A percentile compares a stretch with the other conserved stretches of the same genome.
Conservation (phyloP, 2,113 vertebrate genomes). For the Cromileptes altivelis region DNA sequence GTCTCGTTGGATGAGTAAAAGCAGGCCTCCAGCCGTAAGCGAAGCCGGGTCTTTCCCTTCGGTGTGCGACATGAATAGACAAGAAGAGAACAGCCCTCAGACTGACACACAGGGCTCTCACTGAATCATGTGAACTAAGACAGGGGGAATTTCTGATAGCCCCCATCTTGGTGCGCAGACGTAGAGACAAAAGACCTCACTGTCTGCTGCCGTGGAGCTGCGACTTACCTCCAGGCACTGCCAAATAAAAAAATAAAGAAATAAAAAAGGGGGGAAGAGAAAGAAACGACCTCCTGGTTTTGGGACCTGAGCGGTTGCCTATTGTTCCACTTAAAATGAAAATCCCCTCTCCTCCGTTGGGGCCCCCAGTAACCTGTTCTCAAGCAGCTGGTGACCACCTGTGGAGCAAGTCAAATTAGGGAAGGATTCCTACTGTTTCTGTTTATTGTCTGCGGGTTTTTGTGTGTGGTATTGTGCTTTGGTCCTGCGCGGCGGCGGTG, state of each 20-base stretch:
- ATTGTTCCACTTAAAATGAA: slow-evolving; percentile 86
- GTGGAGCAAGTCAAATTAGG: slow-evolving; percentile 97
- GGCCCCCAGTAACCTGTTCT: slow-evolving; percentile 92
- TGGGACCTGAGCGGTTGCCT: slow-evolving; percentile 87
- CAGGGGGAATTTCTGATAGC: slow-evolving; percentile 88
- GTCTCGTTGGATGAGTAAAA: slow-evolving; percentile 76
- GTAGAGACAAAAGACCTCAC: slow-evolving; percentile 92
- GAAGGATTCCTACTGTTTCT: slow-evolving; percentile 92
- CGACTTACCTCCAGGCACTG: slow-evolving; percentile 92
- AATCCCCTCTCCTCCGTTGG: slow-evolving; percentile 60
- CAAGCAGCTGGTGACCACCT: slow-evolving; percentile 95
- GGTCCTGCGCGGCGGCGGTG: slow-evolving; percentile 77
- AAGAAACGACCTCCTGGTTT: slow-evolving; percentile 87
- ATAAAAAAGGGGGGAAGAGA: slow-evolving; percentile 35
- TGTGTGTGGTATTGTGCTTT: slow-evolving; percentile 85
- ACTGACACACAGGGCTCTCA: slow-evolving; percentile 88
- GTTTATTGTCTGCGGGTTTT: slow-evolving; percentile 91
- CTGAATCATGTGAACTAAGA: slow-evolving; percentile 90
- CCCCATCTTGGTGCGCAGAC: slow-evolving; percentile 89
- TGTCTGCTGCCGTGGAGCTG: slow-evolving; percentile 88
- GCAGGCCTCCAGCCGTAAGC: slow-evolving; percentile 71
- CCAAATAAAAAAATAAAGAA: slow-evolving; percentile 79
- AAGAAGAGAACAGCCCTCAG: slow-evolving; percentile 87
- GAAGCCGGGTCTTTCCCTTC: slow-evolving; percentile 73
- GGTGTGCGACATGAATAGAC: slow-evolving; percentile 84